Percentiles rank a stretch among this genome's conserved stretches.
Conservation (phyloP, 2,888 invertebrate species). For the Drosophila nigritarsus region DNA sequence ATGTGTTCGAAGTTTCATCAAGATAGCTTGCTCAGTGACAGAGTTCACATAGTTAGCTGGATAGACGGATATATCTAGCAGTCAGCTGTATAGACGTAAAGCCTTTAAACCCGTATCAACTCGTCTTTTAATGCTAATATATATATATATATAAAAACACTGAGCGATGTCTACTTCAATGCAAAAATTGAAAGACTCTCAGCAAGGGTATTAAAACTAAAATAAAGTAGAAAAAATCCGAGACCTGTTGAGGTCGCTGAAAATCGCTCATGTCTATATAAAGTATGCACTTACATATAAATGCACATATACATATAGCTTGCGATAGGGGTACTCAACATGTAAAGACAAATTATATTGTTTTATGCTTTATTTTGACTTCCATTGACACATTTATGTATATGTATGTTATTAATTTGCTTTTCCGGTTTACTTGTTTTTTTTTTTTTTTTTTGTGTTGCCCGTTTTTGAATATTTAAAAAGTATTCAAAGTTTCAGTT, state of each 20-base stretch:
- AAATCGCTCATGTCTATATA: constrained; percentile 16
- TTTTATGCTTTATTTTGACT: constrained; percentile 77
- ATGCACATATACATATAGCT: not conserved
- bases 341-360: constrained; percentile 9
- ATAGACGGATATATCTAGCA: not conserved
- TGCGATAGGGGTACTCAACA: constrained; percentile 28
- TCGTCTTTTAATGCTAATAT: too few relatives aligned
- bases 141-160: not conserved
- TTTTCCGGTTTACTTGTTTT: constrained; percentile 20
- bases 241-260: constrained; percentile 49
- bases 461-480: constrained; percentile 58
- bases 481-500: constrained; percentile 73
- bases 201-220: not conserved
- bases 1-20: not conserved
- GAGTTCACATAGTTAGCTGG: not conserved
- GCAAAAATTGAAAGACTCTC: too few relatives aligned
- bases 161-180: not conserved
- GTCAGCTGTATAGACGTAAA: not conserved
- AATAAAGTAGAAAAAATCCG: not conserved
- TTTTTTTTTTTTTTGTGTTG: constrained; percentile 21
- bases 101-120: not conserved
- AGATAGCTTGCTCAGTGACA: not conserved
- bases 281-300: not conserved
- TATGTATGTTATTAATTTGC: constrained; percentile 61
- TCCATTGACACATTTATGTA: constrained; percentile 81